Percentiles rank a stretch among this genome's conserved stretches.
Conservation (phyloP, 1,140 invertebrate genomes). For the Physella acuta region DNA sequence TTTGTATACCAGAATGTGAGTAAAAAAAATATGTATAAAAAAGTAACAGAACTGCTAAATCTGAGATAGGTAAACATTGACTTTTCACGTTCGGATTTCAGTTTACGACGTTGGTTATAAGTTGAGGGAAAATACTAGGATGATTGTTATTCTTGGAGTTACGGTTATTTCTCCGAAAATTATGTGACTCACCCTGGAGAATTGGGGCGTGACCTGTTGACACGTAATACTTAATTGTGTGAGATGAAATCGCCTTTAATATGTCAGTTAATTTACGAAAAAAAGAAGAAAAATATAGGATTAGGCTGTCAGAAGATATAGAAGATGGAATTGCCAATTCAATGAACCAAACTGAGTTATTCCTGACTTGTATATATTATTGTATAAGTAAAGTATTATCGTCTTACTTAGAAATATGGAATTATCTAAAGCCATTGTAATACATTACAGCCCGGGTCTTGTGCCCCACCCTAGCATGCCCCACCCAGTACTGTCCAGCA, state of each 20-base stretch:
- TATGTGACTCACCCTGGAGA: too few relatives aligned
- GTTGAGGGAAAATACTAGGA: not conserved
- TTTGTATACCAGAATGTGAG: conserved; percentile 3
- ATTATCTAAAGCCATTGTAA: not conserved
- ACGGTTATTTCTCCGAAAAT: not conserved
- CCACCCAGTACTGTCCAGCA: not conserved
- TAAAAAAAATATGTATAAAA: not conserved
- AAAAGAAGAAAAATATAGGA: too few relatives aligned
- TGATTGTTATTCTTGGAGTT: not conserved
- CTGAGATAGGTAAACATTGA: too few relatives aligned
- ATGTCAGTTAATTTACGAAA: too few relatives aligned
- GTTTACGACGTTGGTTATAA: not conserved
- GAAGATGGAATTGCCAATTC: not conserved
- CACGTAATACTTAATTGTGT: too few relatives aligned
- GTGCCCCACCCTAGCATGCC: not conserved
- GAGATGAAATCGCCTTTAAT: too few relatives aligned
- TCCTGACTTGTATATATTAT: not conserved
- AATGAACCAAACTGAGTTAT: not conserved
- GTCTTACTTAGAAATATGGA: not conserved
- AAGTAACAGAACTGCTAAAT: too few relatives aligned
- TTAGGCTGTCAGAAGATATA: not conserved
- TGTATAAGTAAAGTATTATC: not conserved
- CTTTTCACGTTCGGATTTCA: not conserved
- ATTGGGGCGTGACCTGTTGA: too few relatives aligned
- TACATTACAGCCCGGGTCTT: not conserved